Base-by-base conservation (phyloP, 2,797 vertebrate genomes). In the Brachyalestes nurse region DNA sequence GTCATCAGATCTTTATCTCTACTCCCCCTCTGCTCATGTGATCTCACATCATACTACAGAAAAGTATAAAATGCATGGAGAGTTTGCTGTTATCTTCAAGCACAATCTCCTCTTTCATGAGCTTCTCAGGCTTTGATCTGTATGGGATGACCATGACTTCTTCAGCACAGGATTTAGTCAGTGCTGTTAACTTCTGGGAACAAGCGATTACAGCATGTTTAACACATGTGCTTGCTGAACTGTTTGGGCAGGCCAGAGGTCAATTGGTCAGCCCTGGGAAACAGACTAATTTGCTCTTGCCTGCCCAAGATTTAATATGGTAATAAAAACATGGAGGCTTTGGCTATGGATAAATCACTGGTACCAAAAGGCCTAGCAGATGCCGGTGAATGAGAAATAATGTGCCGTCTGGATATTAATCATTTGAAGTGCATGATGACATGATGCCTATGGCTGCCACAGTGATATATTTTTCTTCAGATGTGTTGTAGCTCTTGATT, bases 291-390 rank as follows among this genome's bases (percentile, higher is more conserved):
- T 79, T 71, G 66, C 69, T 76, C 73, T 62, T 76, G 57, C 79
- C 57, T 64, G 79, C 28, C n/a, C 60, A 71, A 62, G 79, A 76
- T 81, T 76, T 81, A 81, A 76, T 81, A 76, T 81, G 28, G 79
- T 76, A 21, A 62, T 81, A 71, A 77, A 71, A 71, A 81, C 34
- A 45, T 21, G 60, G 49, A 55, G 34, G 34, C 38, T 55, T 64
- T 64, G 80, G 42, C 42, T 62, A 21, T 53, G 12, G 45, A 45
- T 64, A 64, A 34, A 64, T 17, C 5, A 62, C 60, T 34, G 23
- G 13, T 34, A 28, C 14, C 25, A 62, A 12, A 14, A 14, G 2
- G 0, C 17, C 55, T 53, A 53, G 5, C 19, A 25, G 21, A 25
- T 61, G 58, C 21, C 12, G 21, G 23, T 25, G 21, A 61, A 28